Conservation (phyloP, 2,113 vertebrate genomes). For the Mesocricetus auratus region DNA sequence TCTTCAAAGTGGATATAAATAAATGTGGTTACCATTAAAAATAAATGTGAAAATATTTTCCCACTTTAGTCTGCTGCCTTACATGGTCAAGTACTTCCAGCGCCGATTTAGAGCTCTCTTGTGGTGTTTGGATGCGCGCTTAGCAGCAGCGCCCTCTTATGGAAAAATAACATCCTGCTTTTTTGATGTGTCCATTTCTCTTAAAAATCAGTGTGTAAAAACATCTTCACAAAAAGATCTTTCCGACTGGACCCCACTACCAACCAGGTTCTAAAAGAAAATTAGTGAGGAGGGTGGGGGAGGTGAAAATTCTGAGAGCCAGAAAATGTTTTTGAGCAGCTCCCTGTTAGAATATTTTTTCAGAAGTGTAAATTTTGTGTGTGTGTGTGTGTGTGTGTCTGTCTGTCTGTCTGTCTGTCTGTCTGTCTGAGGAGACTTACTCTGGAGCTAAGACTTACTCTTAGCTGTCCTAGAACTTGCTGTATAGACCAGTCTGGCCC, state of each 20-base stretch:
- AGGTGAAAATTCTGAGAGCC: not conserved
- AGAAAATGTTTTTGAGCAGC: not conserved
- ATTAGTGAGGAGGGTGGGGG: not conserved
- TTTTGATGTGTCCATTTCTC: not conserved
- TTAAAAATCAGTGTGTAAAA: constrained; percentile 18
- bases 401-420: not conserved
- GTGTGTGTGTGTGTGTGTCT: no score
- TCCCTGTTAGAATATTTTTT: not conserved
- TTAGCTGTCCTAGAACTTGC: not conserved
- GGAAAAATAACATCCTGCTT: constrained; percentile 9
- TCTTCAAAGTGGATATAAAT: constrained; percentile 50
- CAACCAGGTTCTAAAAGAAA: not conserved
- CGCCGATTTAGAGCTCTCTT: not conserved
- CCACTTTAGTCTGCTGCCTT: constrained; percentile 28
- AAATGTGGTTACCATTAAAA: constrained; percentile 52
- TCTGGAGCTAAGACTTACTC: no score
- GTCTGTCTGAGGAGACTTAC: not conserved
- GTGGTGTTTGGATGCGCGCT: not conserved
- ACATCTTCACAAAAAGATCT: not conserved
- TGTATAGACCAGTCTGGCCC: not conserved
- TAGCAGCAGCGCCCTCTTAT: constrained; percentile 77
- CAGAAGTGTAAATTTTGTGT: not conserved
- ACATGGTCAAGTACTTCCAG: constrained; percentile 4
- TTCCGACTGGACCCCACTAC: not conserved
- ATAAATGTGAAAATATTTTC: constrained; percentile 31